Evolutionary conservation across 2,113 vertebrate species (phyloP), one percentile per base, ranked within the genome.

Genomic region (Brachyhypopomus occidentalis): DNA sequence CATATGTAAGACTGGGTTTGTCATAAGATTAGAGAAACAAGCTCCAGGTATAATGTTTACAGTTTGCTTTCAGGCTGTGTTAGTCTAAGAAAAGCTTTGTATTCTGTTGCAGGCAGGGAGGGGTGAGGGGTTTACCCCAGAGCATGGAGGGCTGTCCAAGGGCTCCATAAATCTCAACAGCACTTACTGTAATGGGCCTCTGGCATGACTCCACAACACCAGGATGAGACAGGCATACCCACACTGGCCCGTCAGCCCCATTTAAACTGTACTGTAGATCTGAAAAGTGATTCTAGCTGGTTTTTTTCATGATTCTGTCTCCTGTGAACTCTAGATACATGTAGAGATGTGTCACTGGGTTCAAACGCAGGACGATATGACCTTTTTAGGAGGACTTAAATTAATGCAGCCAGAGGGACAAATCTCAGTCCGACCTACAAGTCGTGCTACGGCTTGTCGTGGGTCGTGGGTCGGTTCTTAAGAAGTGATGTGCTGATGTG

Each of bases 111-210:
- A 52, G 78, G 45, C 34, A 69, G 62, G 20, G 27, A 76, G 2
- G 20, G 38, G 34, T 9, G 22, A 27, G 45, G 72, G 52, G 72
- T 74, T 69, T 23, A n/a, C 23, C 64, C 55, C 17, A 78, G 62
- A 80, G n/a, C 79, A 83, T 73, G 75, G 78, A 83, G 84, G 64
- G 45, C 75, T 58, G 86, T 84, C 80, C 71, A 77, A 85, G 79
- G 4, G 62, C 76, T 79, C 72, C 82, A 72, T 88, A 72, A 88
- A 86, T 84, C 80, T 86, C 52, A 62, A 58, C 79, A 84, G 82
- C 83, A 87, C 76, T 84, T 88, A 79, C 69, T 27, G 11, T 82
- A 90, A 86, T 90, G 88, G 89, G 86, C 86, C 85, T 80, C 36
- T 80, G 80, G 83, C 60, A 58, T 9, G 25, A 77, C 27, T 30